These are phyloP conservation scores for Cyprinodon tularosa DNA, from an alignment of 2,113 vertebrate species.

Conservation along the genomic window DNA sequence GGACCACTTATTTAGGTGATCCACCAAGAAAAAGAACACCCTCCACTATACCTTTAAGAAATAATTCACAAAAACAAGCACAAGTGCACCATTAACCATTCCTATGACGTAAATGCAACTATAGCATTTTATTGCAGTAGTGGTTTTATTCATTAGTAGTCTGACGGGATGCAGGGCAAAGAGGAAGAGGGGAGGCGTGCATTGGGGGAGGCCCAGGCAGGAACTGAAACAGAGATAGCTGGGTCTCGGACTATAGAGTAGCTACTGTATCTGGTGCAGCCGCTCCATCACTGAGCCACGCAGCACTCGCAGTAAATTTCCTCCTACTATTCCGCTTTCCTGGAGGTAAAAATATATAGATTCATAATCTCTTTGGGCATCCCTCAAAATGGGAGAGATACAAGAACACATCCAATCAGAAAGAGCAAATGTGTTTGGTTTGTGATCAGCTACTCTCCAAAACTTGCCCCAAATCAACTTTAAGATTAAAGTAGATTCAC, in stretches of 20 bases:
- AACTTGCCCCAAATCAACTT: neutral
- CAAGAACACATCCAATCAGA: neutral
- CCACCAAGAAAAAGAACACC: no score
- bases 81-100: neutral
- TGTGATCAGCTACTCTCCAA: no score
- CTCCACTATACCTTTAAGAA: no score
- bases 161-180: neutral
- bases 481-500: neutral
- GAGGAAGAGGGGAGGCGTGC: neutral
- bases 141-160: neutral
- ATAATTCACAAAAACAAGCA: no score
- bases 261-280: no score
- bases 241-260: no score
- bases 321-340: neutral
- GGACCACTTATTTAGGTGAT: no score
- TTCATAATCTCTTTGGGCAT: neutral
- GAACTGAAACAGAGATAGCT: neutral
- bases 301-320: neutral
- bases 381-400: neutral
- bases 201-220: neutral
- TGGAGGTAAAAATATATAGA: neutral
- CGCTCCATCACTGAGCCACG: no score
- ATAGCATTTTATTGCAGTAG: neutral
- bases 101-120: neutral
- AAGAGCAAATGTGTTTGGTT: neutral